A percentile compares a stretch with the other conserved stretches of the same genome.
These are phyloP conservation scores for Dicaeum eximium DNA, from an alignment of 2,113 vertebrate genomes.

Conservation along the genomic window DNA sequence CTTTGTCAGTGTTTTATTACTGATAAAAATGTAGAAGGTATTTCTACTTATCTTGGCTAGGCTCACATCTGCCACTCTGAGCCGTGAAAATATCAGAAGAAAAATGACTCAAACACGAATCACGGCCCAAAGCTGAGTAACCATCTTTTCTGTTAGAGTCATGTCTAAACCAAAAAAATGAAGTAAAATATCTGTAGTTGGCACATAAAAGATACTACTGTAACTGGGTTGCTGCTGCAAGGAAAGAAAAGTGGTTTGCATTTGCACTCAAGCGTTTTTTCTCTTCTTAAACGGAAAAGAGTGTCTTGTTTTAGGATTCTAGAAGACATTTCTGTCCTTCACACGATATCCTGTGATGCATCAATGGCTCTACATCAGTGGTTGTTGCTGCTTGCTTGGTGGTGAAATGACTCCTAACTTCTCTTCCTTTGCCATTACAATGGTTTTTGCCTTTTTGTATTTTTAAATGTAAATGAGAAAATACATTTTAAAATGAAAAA, in stretches of 20 bases:
- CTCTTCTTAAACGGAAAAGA: background rate
- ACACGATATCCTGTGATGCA: background rate
- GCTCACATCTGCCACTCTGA: background rate
- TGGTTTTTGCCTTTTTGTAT: background rate
- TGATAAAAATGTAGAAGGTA: background rate
- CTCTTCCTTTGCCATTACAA: background rate
- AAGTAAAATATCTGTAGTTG: background rate
- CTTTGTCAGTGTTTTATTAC: background rate
- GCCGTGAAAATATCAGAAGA: background rate
- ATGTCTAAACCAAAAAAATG: background rate
- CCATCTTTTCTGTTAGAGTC: background rate
- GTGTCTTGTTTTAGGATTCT: background rate
- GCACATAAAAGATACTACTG: background rate
- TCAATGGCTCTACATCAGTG: rapidly evolving
- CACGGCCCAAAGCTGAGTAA: background rate
- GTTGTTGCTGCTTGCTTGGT: background rate
- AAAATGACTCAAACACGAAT: background rate
- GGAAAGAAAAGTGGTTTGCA: background rate
- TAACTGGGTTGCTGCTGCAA: background rate
- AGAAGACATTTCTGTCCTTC: background rate
- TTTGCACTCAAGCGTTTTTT: background rate
- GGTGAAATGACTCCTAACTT: background rate
- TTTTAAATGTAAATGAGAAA: background rate
- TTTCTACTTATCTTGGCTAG: background rate
- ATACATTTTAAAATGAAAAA: background rate